Base-by-base conservation (phyloP, 2,797 vertebrate species). In the Rousettus madagascariensis region DNA sequence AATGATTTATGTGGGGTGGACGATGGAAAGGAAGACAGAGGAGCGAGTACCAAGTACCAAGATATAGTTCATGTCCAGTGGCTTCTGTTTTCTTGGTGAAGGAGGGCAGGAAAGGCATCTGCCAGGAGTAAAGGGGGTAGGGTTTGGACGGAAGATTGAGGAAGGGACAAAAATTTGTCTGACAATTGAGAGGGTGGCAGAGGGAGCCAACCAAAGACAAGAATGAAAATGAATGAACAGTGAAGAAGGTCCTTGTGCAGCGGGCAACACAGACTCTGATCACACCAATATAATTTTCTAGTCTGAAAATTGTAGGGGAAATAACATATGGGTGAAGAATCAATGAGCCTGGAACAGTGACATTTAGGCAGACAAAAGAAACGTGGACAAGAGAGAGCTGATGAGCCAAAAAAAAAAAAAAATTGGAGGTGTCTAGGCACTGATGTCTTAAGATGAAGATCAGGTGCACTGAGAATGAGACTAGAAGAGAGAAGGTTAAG, bases 241-340 rank as follows among this genome's bases (percentile, higher is more conserved):
- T 0, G 4, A 30, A 20, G 46, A 30, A 26, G 12, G 7, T 13
- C 8, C 4, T 19, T 1, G 24, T 1, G 5, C 12, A 6, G 7
- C n/a, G 12, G 33, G 74, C 30, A 24, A n/a, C 3, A 2, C 0
- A 2, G 22, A 15, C 6, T 19, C 66, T 13, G 49, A 20, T 24
- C 6, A 20, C 26, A 19, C 12, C 0, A 8, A 3, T 1, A 6
- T 17, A 22, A 12, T 82, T 46, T 79, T 49, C 28, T 26, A 71
- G 41, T 24, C 4, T 63, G 24, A 49, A 46, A 69, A 57, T 26
- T 51, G 24, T 33, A 53, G 51, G 57, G 68, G 79, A 68, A 83
- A 68, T 1, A 83, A 68, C 0, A 7, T 0, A 51, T 6, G 36
- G 20, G 30, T 38, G 38, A 68, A 89, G 68, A n/a, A 6, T 2